Evolutionary conservation across 2,113 vertebrate genomes (phyloP).

Genomic region (Sterna hirundo): DNA sequence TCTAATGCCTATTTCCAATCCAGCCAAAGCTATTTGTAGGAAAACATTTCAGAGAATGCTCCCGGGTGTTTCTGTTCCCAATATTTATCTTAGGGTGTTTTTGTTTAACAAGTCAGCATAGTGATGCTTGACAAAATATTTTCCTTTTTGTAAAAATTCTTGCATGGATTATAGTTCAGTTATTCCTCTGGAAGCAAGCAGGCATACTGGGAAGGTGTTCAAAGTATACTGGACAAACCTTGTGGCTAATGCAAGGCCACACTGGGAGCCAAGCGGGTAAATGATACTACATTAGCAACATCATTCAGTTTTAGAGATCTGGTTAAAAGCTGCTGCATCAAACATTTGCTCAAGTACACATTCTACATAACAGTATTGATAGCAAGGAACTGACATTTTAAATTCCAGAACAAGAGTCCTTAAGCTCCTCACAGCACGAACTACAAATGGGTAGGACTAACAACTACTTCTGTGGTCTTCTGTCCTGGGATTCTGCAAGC

Average conservation of each 20-base stretch:
- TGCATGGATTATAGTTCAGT: neutral
- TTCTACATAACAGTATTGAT: neutral
- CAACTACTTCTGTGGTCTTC: neutral
- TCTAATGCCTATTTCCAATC: neutral
- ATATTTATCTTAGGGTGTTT: neutral
- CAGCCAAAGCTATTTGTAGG: neutral
- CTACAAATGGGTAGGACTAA: neutral
- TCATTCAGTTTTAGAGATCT: neutral
- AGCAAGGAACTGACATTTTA: neutral
- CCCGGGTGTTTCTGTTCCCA: neutral
- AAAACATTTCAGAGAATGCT: neutral
- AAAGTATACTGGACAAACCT: neutral
- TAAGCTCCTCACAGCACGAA: neutral
- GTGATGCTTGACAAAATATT: neutral
- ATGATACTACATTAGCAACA: neutral
- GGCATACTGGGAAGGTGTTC: neutral
- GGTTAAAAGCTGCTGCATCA: neutral
- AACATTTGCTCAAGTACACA: neutral
- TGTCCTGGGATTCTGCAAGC: neutral
- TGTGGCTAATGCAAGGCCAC: neutral
- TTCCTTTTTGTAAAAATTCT: neutral
- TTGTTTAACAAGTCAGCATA: neutral
- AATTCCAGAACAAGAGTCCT: neutral
- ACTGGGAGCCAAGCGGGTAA: neutral
- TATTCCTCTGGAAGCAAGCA: neutral